Percentiles rank a stretch among this genome's conserved stretches.
Evolutionary conservation across 2,113 vertebrate genomes (phyloP).

Genomic region (Tetrax tetrax): DNA sequence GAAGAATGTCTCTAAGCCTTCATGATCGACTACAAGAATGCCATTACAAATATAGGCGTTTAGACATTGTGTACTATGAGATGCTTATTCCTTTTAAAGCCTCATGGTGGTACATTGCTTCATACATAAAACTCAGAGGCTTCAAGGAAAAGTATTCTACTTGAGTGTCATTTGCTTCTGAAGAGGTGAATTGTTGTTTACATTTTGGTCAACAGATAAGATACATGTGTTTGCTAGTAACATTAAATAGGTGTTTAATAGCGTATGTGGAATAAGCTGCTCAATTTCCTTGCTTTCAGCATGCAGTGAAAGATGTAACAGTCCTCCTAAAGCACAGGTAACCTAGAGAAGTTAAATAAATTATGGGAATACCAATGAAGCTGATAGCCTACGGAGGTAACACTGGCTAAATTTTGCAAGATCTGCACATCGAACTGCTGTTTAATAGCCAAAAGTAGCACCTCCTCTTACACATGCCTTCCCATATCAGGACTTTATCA

Average conservation of each 20-base stretch:
- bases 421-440: not conserved
- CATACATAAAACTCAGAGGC: not conserved
- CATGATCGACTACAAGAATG: not conserved
- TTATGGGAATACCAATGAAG: not conserved
- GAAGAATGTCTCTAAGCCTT: not conserved
- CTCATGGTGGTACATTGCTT: not conserved
- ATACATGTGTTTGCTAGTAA: not conserved
- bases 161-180: not conserved
- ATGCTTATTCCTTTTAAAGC: not conserved
- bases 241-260: not conserved
- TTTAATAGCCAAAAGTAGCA: not conserved
- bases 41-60: not conserved
- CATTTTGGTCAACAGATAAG: not conserved
- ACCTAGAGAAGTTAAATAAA: not conserved
- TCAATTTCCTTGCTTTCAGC: not conserved
- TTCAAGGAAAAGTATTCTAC: not conserved
- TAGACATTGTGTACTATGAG: not conserved
- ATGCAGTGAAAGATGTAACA: not conserved
- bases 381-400: not conserved
- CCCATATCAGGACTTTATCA: not conserved
- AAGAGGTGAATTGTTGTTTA: not conserved
- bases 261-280: not conserved
- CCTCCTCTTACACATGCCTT: not conserved
- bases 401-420: not conserved
- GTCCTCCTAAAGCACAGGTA: not conserved